Base-by-base conservation (phyloP, 2,888 invertebrate genomes). In the Lottia gigantea region DNA sequence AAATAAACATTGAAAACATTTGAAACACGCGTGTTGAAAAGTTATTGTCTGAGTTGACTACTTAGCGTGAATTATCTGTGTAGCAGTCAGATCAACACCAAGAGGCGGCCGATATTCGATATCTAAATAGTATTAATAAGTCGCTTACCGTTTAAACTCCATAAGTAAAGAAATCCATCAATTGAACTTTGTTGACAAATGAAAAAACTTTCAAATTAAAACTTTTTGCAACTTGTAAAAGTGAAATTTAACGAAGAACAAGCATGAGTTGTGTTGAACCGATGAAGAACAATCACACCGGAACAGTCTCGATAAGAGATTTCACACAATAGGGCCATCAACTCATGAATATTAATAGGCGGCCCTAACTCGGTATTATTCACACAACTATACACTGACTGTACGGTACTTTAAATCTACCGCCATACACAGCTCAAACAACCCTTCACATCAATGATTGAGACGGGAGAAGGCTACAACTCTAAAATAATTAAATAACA, bases 231-330 rank as follows among this genome's bases (percentile, higher is more conserved):
- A 55, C 23, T 55, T 55, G 19, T 55, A 23, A 23, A 55, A 23
- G 55, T 55, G 19, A 23, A 55, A 55, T 23, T 55, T 55, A 55
- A 55, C 55, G 64, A 63, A 45, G 64, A 45, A 40, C 64, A 45
- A 26, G 26, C n/a, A 63, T 63, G 64, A 63, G 64, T 63, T 26
- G 26, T 40, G 64, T 40, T 26, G 65, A 67, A 71, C 55, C 68
- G 63, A 71, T 67, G 71, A 68, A 71, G 67, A 68, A 71, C 71
- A 71, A 71, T 71, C 71, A 70, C 67, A 71, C 74, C 72, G 71
- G 76, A 72, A 72, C 73, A 74, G 67, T 71, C 72, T 70, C 76
- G 73, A 76, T 76, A 73, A 74, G 72, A 71, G 75, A 70, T 67
- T 74, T 73, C 73, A 73, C 77, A 77, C 77, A 77, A 77, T 77